These are phyloP conservation scores for Mesorhabditis belari DNA, from an alignment of 2,888 invertebrate species.

Conservation along the genomic window DNA sequence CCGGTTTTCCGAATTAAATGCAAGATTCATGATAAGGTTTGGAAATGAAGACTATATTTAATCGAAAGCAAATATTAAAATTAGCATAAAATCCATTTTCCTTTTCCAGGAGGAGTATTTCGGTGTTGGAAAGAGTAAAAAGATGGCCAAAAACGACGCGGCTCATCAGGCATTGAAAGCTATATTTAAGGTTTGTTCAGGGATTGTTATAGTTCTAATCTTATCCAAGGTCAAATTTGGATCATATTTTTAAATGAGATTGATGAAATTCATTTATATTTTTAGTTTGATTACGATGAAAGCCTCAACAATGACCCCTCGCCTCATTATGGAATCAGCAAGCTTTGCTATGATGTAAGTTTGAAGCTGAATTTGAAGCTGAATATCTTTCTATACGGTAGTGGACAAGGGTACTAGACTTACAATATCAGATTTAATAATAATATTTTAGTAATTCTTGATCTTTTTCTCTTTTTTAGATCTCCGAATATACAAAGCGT, in stretches of 20 bases:
- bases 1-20: neutral
- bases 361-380: neutral
- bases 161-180: constrained; percentile 21
- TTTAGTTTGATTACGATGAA: neutral
- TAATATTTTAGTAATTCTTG: too few relatives aligned
- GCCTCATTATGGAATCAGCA: neutral
- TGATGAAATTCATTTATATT: neutral
- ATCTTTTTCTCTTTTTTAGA: too few relatives aligned
- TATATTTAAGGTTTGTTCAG: constrained; percentile 14
- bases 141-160: constrained; percentile 25
- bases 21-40: neutral
- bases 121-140: constrained; percentile 23
- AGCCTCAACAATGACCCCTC: neutral
- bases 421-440: too few relatives aligned
- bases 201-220: too few relatives aligned
- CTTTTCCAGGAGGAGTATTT: constrained; percentile 10
- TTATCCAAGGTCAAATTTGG: too few relatives aligned
- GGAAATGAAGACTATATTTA: too few relatives aligned
- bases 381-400: neutral
- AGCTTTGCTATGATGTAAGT: neutral
- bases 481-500: constrained; percentile 13
- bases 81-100: neutral
- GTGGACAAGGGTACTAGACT: neutral
- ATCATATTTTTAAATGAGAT: neutral
- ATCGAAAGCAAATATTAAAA: too few relatives aligned